Evolutionary conservation across 2,888 invertebrate species (phyloP), one percentile per base, ranked within the genome.

Genomic region (Melikaiella ostensackeni): DNA sequence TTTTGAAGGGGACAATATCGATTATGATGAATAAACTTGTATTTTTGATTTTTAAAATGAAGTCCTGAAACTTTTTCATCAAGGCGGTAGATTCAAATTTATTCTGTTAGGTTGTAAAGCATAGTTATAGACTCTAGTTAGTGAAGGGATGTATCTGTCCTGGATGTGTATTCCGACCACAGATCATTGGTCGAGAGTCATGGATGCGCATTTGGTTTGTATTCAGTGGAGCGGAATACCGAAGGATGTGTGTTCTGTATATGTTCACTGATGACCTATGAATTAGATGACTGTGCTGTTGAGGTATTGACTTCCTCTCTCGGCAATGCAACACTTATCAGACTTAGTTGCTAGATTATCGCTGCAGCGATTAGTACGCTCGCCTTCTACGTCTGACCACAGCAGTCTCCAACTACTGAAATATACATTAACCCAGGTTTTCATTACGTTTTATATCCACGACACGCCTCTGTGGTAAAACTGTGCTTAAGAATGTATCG

Each of bases 141-240:
- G n/a, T 55, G 21, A 9, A 50, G n/a, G 21, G 8, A 9, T 8
- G n/a, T 55, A 55, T n/a, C 50, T 7, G n/a, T n/a, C 6, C n/a
- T n/a, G 50, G 8, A n/a, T 50, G 50, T n/a, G 8, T 57, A 24
- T 9, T 57, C 24, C 66, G 24, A 27, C 50, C n/a, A 50, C 30
- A 50, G 30, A 50, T 50, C 50, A 70, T 70, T 70, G 70, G 46
- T 50, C 1, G 16, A 50, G n/a, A 33, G 46, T 70, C 30, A 70
- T 19, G 11, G n/a, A 70, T 59, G 70, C 30, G 13, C 27, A 70
- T 50, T 50, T 50, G 66, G 27, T 33, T 70, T 30, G 11, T 13
- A 70, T 70, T 50, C 70, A 70, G 70, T 70, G 13, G 11, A 50
- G 50, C 50, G 70, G 30, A 50, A 70, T 70, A n/a, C 46, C n/a